A percentile compares a stretch with the other conserved stretches of the same genome.
phyloP scores from a whole-genome alignment of 1,140 invertebrate species.

The Drosophila tsacasi region DNA sequence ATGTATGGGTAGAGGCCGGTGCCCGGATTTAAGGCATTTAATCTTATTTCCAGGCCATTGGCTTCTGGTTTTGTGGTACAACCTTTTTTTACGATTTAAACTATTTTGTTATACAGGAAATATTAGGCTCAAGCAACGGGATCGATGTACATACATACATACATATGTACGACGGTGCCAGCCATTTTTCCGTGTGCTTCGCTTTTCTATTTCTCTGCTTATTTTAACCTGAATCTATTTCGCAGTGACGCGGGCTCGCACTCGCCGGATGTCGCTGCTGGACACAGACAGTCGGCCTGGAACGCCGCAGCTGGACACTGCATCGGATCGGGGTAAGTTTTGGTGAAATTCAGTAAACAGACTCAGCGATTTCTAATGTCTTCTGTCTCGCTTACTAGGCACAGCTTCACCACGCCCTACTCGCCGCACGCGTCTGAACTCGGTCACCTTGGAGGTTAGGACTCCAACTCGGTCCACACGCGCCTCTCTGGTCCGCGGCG shows the following conservation, averaged over 20 bases:
- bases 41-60: background rate
- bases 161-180: background rate
- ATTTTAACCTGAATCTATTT: background rate
- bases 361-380: background rate
- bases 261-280: constrained; percentile 56
- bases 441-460: constrained; percentile 46
- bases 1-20: background rate
- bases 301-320: constrained; percentile 59
- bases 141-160: background rate
- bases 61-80: background rate
- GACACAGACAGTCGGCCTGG: constrained; percentile 64
- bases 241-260: constrained; percentile 69
- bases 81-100: background rate
- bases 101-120: background rate
- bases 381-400: constrained; percentile 7
- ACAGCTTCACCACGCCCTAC: constrained; percentile 56
- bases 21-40: background rate
- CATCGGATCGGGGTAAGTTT: constrained; percentile 56
- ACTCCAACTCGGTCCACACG: constrained; percentile 62
- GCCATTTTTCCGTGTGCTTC: background rate
- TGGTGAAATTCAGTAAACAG: background rate
- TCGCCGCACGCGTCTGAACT: constrained; percentile 67
- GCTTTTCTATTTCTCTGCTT: background rate
- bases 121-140: constrained; percentile 19
- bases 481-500: constrained; percentile 51